Percentiles rank a stretch among this genome's conserved stretches.
Evolutionary conservation across 2,797 vertebrate genomes (phyloP).

Genomic region (Squalus acanthias): DNA sequence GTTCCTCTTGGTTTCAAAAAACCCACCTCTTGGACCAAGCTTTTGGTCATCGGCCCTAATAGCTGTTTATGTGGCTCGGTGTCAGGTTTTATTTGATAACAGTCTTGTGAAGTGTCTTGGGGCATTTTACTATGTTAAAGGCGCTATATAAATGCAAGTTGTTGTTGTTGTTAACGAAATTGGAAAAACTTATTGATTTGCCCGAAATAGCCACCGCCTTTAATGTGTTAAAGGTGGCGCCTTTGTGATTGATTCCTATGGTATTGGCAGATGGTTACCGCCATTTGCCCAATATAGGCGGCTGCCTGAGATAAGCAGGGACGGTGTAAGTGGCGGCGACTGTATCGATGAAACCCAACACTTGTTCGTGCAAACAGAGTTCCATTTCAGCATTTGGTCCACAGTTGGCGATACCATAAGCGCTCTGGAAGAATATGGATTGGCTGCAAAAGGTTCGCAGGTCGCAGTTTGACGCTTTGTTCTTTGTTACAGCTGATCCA

Average conservation of each 20-base stretch:
- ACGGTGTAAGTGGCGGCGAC: neutral
- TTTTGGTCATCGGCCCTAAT: neutral
- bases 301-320: neutral
- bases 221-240: neutral
- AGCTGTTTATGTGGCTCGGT: neutral
- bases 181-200: neutral
- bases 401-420: neutral
- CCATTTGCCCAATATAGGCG: neutral
- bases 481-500: conserved; percentile 78
- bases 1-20: no score
- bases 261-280: neutral
- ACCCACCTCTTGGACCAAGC: neutral
- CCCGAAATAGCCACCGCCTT: neutral
- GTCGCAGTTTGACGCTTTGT: neutral
- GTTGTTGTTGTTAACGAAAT: neutral
- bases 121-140: neutral
- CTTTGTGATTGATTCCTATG: neutral
- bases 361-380: neutral
- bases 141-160: neutral
- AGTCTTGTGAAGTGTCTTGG: neutral
- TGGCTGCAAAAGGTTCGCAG: neutral
- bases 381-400: neutral
- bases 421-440: neutral
- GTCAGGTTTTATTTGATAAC: neutral
- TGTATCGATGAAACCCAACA: neutral